A percentile compares a stretch with the other conserved stretches of the same genome.
Evolutionary conservation across 2,797 vertebrate species (phyloP).

Genomic region (Crossoptilon crossoptilon): DNA sequence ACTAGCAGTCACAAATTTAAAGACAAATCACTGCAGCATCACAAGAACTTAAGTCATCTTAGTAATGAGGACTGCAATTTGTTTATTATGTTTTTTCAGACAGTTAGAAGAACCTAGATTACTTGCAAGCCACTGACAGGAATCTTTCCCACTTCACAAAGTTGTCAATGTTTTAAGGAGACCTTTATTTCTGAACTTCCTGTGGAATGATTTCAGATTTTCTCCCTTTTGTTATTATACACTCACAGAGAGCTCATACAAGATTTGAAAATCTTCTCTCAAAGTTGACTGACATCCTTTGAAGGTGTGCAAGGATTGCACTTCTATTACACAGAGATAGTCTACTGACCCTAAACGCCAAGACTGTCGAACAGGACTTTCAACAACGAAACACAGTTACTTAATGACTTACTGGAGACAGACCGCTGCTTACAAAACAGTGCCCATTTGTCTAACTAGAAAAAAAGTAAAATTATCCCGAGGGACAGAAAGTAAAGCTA

Average conservation of each 20-base stretch:
- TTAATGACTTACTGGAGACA: conserved; percentile 46
- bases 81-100: neutral
- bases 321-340: neutral
- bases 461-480: conserved; percentile 33
- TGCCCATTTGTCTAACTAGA: conserved; percentile 21
- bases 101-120: neutral
- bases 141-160: neutral
- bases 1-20: neutral
- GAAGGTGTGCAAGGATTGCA: neutral
- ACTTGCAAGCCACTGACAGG: neutral
- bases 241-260: neutral
- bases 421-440: conserved; percentile 59
- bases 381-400: conserved; percentile 26
- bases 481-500: neutral
- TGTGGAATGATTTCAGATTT: neutral
- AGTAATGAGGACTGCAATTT: neutral
- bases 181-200: neutral
- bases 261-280: neutral
- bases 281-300: neutral
- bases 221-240: neutral
- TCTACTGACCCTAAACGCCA: conserved; percentile 9
- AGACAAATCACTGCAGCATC: neutral
- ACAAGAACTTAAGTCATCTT: neutral
- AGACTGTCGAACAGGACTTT: conserved; percentile 40
- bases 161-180: neutral